Conservation (phyloP, 2,797 vertebrate species). For the Acipenser transmontanus region DNA sequence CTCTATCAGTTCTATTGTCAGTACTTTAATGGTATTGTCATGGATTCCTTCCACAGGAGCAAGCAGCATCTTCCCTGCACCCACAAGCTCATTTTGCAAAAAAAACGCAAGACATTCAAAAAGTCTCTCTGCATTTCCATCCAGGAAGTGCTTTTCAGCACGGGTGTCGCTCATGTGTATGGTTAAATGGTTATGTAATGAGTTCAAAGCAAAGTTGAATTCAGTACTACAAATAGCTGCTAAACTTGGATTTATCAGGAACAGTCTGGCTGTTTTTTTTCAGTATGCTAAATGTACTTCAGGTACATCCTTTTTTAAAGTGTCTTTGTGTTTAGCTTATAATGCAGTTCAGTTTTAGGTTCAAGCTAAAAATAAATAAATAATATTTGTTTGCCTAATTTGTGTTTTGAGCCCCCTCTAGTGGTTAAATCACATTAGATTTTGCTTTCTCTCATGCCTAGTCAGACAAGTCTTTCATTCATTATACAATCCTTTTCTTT, state of each 20-base stretch:
- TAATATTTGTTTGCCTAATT: too few relatives aligned
- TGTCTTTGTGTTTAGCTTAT: too few relatives aligned
- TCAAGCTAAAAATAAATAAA: too few relatives aligned
- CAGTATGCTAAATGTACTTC: not conserved
- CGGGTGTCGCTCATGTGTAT: not conserved
- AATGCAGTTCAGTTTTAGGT: too few relatives aligned
- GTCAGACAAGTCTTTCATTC: too few relatives aligned
- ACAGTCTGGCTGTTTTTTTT: not conserved
- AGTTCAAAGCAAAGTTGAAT: too few relatives aligned
- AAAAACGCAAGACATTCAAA: not conserved
- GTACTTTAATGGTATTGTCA: slow-evolving; percentile 30
- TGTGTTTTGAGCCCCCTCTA: too few relatives aligned
- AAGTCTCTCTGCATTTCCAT: not conserved
- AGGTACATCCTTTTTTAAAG: too few relatives aligned
- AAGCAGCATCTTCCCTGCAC: slow-evolving; percentile 1
- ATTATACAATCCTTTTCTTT: too few relatives aligned
- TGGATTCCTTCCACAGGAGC: slow-evolving; percentile 31
- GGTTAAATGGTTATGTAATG: not conserved
- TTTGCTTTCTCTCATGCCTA: too few relatives aligned
- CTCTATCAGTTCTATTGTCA: slow-evolving; percentile 26
- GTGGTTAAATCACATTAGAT: too few relatives aligned
- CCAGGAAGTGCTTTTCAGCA: not conserved
- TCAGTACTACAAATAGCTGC: not conserved
- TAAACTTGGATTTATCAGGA: not conserved
- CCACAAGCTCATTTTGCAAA: not conserved